phyloP scores from a whole-genome alignment of 1,140 invertebrate species.

The Amyelois transitella region DNA sequence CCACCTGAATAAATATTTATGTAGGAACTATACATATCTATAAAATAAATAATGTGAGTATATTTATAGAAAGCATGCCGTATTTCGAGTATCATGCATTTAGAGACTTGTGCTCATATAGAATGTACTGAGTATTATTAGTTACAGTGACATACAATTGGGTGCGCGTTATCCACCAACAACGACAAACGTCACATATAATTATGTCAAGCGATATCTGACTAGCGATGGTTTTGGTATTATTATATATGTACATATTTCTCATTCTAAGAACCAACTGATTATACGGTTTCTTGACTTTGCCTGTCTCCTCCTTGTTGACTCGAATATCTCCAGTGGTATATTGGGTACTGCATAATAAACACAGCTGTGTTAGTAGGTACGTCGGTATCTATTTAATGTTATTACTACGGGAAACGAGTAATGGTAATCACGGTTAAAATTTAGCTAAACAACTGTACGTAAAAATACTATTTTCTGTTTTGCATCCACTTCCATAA shows the following conservation, averaged over 20 bases:
- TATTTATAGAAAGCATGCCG: constrained; percentile 49
- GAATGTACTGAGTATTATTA: constrained; percentile 50
- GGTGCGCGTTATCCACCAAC: constrained; percentile 36
- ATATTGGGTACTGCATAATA: constrained; percentile 75
- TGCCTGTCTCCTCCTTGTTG: constrained; percentile 69
- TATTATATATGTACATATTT: constrained; percentile 36
- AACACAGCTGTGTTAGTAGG: constrained; percentile 68
- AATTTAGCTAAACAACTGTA: neutral
- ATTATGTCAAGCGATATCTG: constrained; percentile 52
- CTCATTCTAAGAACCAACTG: constrained; percentile 74
- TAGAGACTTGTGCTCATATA: constrained; percentile 34
- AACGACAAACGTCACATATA: constrained; percentile 27
- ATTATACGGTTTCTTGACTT: constrained; percentile 74
- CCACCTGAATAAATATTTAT: neutral
- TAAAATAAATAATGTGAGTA: constrained; percentile 23
- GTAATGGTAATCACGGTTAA: neutral
- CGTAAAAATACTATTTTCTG: neutral
- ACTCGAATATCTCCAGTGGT: constrained; percentile 74
- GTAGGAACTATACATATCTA: constrained; percentile 25
- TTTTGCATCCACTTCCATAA: neutral
- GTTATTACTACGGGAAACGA: neutral
- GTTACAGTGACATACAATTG: constrained; percentile 28
- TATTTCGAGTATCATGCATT: constrained; percentile 53
- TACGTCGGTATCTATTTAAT: neutral
- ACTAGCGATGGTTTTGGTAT: constrained; percentile 53